Evolutionary conservation across 2,113 vertebrate genomes (phyloP).

Genomic region (Mobula birostris): DNA sequence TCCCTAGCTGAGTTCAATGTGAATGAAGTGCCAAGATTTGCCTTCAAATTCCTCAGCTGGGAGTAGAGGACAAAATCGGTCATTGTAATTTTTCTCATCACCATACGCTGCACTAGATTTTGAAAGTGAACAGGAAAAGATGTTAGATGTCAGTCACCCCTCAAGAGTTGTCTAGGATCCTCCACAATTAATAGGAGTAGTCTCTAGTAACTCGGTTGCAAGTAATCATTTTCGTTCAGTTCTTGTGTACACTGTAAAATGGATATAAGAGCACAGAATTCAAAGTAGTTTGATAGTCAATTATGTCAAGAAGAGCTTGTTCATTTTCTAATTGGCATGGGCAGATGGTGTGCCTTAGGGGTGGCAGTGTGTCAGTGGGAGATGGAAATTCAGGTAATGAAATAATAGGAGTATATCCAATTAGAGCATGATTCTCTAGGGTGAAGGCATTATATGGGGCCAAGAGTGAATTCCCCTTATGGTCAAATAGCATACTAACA

Average conservation of each 20-base stretch:
- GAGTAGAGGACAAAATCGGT: no score
- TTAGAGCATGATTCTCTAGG: neutral
- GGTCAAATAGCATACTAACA: neutral
- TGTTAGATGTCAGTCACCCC: neutral
- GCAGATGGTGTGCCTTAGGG: neutral
- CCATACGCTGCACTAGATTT: neutral
- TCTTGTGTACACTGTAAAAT: neutral
- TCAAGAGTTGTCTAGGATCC: neutral
- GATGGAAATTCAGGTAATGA: neutral
- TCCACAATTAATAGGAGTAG: neutral
- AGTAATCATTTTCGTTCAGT: neutral
- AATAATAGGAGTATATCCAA: neutral
- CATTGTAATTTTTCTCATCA: neutral
- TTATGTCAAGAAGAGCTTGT: no score
- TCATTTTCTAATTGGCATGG: neutral
- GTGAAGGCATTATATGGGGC: neutral
- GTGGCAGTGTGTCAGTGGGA: neutral
- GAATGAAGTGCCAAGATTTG: neutral
- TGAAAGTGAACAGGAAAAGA: neutral
- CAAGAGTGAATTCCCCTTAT: neutral
- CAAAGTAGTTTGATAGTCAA: neutral
- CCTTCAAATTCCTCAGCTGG: neutral
- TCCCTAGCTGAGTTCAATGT: neutral
- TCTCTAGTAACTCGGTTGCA: neutral
- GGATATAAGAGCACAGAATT: neutral